Base-by-base conservation (phyloP, 2,113 vertebrate genomes). In the Bujurquina vittata region DNA sequence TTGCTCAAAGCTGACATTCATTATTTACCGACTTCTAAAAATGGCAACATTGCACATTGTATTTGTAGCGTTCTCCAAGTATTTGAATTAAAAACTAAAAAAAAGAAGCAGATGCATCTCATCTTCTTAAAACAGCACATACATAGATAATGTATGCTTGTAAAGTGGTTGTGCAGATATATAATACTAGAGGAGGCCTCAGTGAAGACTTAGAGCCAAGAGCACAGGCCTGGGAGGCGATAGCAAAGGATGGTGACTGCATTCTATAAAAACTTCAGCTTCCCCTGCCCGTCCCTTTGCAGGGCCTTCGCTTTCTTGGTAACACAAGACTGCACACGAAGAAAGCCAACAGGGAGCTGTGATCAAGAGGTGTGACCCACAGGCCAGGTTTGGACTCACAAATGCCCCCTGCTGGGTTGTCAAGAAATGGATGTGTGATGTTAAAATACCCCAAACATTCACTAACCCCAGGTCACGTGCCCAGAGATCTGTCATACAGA, bases 361-460 rank as follows among this genome's bases (percentile, higher is more conserved):
- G 22, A 83, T 59, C 40, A 59, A 56, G 75, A 73, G 63, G 65
- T 31, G 65, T 20, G 37, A 63, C 26, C 37, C 57, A 43, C 35
- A 67, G 0, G 35, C 22, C 35, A 69, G 22, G 60, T 22, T 61
- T 31, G 33, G 46, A 37, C 40, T 65, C 80, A 75, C 63, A n/a
- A 55, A 61, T 22, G 40, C 8, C 22, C 5, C 49, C 10, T 33
- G 33, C 33, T 73, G 20, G 57, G 46, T 49, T 23, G 35, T 40
- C 57, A 49, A 0, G 15, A 26, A n/a, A 55, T 33, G 18, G 17
- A 60, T 72, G 22, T 4, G 15, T 31, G 46, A 55, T 23, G 33
- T 67, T 56, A 14, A 84, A 84, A 74, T 52, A 18, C 35, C 31
- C 23, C 43, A 72, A 72, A 52, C 65, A 72, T 52, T 72, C 10